Conservation (phyloP, 2,888 invertebrate species). For the Aquatica leii region DNA sequence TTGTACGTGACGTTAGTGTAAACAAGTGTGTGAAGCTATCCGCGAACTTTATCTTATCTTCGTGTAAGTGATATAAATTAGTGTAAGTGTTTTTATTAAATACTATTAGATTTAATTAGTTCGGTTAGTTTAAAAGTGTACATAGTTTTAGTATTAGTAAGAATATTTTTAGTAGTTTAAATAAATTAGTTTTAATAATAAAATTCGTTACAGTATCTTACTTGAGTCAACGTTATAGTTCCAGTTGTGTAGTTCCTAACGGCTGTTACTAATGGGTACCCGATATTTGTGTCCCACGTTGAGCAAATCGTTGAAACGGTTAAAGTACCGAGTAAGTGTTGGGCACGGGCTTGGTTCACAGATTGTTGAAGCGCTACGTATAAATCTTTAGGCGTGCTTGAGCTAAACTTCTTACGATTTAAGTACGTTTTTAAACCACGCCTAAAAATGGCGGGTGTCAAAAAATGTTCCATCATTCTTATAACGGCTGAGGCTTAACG, state of each 20-base stretch:
- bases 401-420: slow-evolving; percentile 39
- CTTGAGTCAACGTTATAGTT: slow-evolving; percentile 17
- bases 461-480: slow-evolving; percentile 23
- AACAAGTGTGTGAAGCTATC: too few species aligned
- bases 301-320: not conserved
- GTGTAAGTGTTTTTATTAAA: too few species aligned
- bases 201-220: slow-evolving; percentile 2
- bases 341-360: slow-evolving; percentile 40
- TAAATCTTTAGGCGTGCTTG: slow-evolving; percentile 49
- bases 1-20: too few species aligned
- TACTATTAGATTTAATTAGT: too few species aligned
- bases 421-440: not conserved
- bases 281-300: slow-evolving; percentile 29
- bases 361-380: slow-evolving; percentile 49
- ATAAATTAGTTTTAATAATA: too few species aligned
- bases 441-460: slow-evolving; percentile 5
- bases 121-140: too few species aligned
- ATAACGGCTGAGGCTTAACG: slow-evolving; percentile 18
- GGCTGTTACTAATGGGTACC: slow-evolving; percentile 37
- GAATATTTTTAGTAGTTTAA: too few species aligned
- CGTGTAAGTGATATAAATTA: too few species aligned
- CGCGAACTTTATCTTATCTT: too few species aligned
- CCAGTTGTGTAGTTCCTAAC: slow-evolving; percentile 19
- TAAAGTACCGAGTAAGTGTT: slow-evolving; percentile 14
- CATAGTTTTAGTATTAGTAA: too few species aligned